Percentiles rank a stretch among this genome's conserved stretches.
phyloP scores from a whole-genome alignment of 2,888 invertebrate species.

The Cephus spinipes region DNA sequence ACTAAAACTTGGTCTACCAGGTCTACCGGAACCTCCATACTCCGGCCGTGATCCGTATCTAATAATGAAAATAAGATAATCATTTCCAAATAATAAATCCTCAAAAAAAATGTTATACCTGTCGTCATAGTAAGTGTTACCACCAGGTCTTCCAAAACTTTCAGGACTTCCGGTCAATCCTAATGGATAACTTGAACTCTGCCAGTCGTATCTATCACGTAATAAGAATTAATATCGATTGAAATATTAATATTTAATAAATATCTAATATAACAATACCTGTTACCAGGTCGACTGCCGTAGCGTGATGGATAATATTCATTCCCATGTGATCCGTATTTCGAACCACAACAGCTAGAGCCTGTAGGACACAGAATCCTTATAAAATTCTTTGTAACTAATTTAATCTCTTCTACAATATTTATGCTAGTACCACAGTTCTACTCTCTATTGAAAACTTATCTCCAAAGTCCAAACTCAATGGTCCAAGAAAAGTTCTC shows the following conservation, averaged over 20 bases:
- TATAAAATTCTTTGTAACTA: constrained; percentile 23
- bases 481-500: constrained; percentile 31
- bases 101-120: constrained; percentile 35
- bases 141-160: constrained; percentile 25
- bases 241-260: constrained; percentile 6
- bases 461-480: constrained; percentile 31
- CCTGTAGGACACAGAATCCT: constrained; percentile 34
- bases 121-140: constrained; percentile 30
- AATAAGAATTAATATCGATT: background rate
- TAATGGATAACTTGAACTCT: constrained; percentile 31
- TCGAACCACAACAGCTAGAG: constrained; percentile 47
- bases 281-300: constrained; percentile 47
- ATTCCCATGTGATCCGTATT: constrained; percentile 23
- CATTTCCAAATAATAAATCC: background rate
- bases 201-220: constrained; percentile 35
- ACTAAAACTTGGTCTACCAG: background rate
- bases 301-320: constrained; percentile 41
- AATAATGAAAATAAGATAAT: background rate
- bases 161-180: constrained; percentile 34
- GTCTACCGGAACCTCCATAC: background rate
- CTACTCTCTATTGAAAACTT: constrained; percentile 17
- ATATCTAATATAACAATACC: constrained; percentile 32
- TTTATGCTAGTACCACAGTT: constrained; percentile 3
- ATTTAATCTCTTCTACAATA: constrained; percentile 36
- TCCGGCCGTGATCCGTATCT: background rate